Evolutionary conservation across 2,888 invertebrate species (phyloP).

Genomic region (Proisotoma minuta): DNA sequence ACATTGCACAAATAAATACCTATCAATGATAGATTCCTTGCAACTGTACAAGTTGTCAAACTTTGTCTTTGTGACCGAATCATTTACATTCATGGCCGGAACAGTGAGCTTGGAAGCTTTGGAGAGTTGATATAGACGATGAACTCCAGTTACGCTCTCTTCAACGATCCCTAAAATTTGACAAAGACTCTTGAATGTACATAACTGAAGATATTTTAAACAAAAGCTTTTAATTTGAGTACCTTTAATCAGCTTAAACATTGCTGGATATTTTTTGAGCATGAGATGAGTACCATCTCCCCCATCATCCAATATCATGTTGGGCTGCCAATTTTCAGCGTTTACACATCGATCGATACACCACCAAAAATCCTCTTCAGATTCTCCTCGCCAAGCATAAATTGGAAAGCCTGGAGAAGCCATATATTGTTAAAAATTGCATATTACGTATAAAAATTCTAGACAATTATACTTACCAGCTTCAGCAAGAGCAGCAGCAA

Average conservation of each 20-base stretch:
- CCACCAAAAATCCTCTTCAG: conserved; percentile 99
- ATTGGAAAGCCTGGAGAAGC: conserved; percentile 64
- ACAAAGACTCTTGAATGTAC: background rate
- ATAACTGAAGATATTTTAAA: background rate
- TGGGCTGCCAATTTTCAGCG: conserved; percentile 89
- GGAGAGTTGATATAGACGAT: conserved; percentile 89
- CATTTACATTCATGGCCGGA: conserved; percentile 98
- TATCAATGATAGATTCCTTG: conserved; percentile 83
- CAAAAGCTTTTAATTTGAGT: conserved; percentile 1
- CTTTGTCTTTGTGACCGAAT: conserved; percentile 96
- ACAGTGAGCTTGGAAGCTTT: conserved; percentile 90
- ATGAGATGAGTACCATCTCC: conserved; percentile 95
- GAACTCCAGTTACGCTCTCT: conserved; percentile 97
- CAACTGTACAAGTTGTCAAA: conserved; percentile 96
- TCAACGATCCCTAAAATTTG: conserved; percentile 80
- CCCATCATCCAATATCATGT: conserved; percentile 96
- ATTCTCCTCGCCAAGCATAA: conserved; percentile 95
- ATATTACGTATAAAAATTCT: background rate
- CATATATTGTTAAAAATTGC: background rate
- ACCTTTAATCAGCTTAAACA: conserved; percentile 89
- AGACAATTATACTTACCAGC: conserved; percentile 53
- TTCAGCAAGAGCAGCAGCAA: conserved; percentile 90
- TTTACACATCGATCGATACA: conserved; percentile 94
- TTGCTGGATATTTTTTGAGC: conserved; percentile 88
- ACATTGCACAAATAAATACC: too few species aligned